Conservation (phyloP, 2,113 vertebrate genomes). For the Bucco capensis region DNA sequence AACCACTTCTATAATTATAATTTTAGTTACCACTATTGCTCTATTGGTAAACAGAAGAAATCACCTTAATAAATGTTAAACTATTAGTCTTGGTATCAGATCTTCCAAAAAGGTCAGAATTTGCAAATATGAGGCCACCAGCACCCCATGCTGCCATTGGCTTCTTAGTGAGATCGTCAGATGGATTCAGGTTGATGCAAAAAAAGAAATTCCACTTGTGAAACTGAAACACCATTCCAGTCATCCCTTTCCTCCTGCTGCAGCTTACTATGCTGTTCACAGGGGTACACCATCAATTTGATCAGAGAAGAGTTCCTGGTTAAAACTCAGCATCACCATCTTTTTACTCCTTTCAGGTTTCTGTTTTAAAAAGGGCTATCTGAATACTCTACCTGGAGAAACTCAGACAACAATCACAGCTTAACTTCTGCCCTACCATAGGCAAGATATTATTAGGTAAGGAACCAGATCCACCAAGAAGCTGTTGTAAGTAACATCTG, state of each 20-base stretch:
- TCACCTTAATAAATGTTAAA: neutral
- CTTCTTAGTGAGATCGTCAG: neutral
- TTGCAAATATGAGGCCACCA: neutral
- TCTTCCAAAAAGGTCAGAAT: neutral
- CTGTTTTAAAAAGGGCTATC: neutral
- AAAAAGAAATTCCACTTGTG: neutral
- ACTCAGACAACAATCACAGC: fast-evolving
- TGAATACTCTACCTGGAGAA: fast-evolving
- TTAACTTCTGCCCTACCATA: neutral
- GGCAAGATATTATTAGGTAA: fast-evolving
- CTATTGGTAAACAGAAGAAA: neutral
- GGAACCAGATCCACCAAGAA: fast-evolving
- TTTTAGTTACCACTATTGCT: neutral
- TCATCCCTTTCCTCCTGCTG: neutral
- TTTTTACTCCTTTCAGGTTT: no score
- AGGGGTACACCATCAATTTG: neutral
- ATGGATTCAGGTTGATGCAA: fast-evolving
- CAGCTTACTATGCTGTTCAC: neutral
- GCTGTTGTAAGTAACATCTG: fast-evolving
- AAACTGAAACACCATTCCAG: neutral
- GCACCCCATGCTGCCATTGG: no score
- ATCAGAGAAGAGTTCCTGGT: neutral
- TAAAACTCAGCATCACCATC: neutral
- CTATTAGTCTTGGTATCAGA: neutral
- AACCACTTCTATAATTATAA: fast-evolving